phyloP scores from a whole-genome alignment of 2,888 invertebrate genomes.

The Mesorhabditis sp. region DNA sequence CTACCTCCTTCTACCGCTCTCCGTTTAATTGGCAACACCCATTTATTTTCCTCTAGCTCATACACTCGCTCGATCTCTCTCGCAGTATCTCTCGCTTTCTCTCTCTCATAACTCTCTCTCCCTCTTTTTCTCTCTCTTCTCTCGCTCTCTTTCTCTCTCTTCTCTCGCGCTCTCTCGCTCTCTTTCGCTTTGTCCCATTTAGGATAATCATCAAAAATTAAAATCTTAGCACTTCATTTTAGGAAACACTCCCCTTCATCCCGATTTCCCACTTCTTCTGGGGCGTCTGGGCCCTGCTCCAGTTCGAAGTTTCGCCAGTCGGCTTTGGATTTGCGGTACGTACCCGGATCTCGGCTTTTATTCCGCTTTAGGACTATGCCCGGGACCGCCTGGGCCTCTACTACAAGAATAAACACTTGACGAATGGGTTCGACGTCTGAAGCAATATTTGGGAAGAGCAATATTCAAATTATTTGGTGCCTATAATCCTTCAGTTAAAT shows the following conservation, averaged over 20 bases:
- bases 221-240: constrained; percentile 56
- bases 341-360: constrained; percentile 7
- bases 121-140: constrained; percentile 16
- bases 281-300: constrained; percentile 74
- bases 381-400: constrained; percentile 49
- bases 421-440: constrained; percentile 23
- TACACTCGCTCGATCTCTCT: no score
- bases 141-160: constrained; percentile 18
- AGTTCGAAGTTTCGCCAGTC: constrained; percentile 56
- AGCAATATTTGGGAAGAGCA: no score
- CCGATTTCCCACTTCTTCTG: constrained; percentile 88
- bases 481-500: no score
- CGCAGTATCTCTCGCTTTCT: no score
- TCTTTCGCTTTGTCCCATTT: no score
- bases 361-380: constrained; percentile 44
- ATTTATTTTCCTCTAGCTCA: no score
- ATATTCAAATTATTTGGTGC: no score
- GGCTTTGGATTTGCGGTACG: constrained; percentile 54
- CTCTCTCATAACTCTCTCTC: no score
- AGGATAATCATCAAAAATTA: neutral
- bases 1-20: no score
- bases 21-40: no score
- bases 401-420: constrained; percentile 40
- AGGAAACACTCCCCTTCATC: constrained; percentile 79
- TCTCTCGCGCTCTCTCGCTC: no score